Evolutionary conservation across 1,140 invertebrate species (phyloP).

Genomic region (Eueides isabella): DNA sequence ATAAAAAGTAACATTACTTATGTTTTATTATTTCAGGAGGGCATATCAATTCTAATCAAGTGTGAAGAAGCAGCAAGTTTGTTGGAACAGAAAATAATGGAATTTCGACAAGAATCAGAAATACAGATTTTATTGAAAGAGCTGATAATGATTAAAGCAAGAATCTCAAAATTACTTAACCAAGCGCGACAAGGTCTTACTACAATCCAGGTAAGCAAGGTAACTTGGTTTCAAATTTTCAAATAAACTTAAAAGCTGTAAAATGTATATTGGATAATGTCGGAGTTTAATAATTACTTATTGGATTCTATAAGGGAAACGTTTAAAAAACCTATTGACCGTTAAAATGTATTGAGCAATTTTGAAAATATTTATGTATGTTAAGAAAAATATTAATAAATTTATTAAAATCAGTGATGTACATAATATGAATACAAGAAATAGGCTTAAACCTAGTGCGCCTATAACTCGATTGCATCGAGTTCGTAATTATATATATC

Average conservation of each 20-base stretch:
- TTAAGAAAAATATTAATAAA: no score
- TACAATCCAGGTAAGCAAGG: conserved; percentile 83
- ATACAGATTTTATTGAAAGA: conserved; percentile 77
- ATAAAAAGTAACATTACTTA: background rate
- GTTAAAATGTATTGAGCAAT: no score
- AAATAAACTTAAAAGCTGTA: background rate
- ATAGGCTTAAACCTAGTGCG: no score
- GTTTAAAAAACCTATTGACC: no score
- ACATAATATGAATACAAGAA: no score
- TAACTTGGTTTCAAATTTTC: conserved; percentile 36
- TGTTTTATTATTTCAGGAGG: conserved; percentile 78
- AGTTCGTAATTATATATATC: no score
- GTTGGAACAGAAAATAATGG: conserved; percentile 82
- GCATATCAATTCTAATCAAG: conserved; percentile 83
- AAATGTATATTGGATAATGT: background rate
- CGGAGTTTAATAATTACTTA: no score
- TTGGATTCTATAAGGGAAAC: no score
- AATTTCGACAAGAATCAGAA: conserved; percentile 81
- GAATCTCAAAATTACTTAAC: conserved; percentile 83
- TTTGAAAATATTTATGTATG: no score
- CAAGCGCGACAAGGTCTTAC: conserved; percentile 84
- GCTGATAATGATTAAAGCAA: conserved; percentile 73
- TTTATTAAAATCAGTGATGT: no score
- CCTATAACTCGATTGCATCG: no score
- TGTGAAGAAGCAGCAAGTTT: conserved; percentile 83